A percentile compares a stretch with the other conserved stretches of the same genome.
These are phyloP conservation scores for Trichoplusia ni DNA, from an alignment of 1,140 invertebrate genomes.

Conservation along the genomic window DNA sequence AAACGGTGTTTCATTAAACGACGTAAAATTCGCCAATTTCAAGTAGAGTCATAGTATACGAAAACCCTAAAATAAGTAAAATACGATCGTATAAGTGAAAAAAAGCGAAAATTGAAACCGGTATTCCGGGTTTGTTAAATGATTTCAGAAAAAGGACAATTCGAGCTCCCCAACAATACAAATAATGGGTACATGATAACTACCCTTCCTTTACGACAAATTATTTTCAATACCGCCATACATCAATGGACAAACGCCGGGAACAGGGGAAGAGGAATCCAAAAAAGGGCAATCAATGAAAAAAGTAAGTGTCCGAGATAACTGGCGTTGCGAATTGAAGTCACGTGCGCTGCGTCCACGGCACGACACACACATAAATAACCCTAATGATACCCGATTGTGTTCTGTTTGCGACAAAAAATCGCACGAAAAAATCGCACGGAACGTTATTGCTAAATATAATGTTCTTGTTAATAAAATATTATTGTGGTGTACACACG, in stretches of 20 bases:
- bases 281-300: constrained; percentile 59
- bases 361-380: constrained; percentile 68
- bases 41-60: no score
- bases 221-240: constrained; percentile 29
- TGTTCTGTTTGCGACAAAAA: constrained; percentile 55
- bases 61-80: no score
- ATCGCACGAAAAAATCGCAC: constrained; percentile 18
- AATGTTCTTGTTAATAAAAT: constrained; percentile 34
- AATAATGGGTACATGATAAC: constrained; percentile 24
- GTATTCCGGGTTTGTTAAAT: no score
- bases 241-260: constrained; percentile 25
- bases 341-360: constrained; percentile 60
- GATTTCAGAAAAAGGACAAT: no score
- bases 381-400: constrained; percentile 71
- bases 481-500: constrained; percentile 31
- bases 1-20: no score
- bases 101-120: no score
- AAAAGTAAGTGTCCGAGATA: constrained; percentile 48
- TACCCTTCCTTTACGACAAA: not conserved
- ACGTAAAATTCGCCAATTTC: no score
- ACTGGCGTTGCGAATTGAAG: constrained; percentile 52
- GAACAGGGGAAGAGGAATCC: constrained; percentile 21
- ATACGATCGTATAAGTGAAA: no score
- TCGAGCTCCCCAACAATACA: not conserved
- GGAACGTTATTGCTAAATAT: constrained; percentile 26